Conservation (phyloP, 1,140 invertebrate species). For the Mylabris phalerata region DNA sequence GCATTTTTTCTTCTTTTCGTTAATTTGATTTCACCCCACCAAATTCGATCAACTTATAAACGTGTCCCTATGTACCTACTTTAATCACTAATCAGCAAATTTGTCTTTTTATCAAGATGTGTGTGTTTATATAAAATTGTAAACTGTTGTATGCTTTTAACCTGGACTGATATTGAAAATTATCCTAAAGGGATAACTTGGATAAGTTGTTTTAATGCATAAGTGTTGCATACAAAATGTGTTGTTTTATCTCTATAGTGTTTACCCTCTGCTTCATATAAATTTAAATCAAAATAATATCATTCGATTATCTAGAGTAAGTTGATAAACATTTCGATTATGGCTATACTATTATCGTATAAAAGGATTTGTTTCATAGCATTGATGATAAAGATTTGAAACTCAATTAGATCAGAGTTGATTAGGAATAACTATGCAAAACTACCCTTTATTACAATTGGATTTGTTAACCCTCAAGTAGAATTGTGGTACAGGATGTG, state of each 20-base stretch:
- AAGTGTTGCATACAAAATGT: background rate
- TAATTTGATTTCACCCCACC: conserved; percentile 6
- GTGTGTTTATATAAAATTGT: too few relatives aligned
- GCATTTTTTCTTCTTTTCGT: conserved; percentile 3
- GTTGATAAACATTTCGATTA: conserved; percentile 27
- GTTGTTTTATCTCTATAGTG: conserved; percentile 1
- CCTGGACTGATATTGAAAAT: background rate
- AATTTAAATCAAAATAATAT: conserved; percentile 28
- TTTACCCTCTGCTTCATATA: conserved; percentile 9
- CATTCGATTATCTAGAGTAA: conserved; percentile 24
- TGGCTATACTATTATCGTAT: conserved; percentile 7
- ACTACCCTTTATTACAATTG: too few relatives aligned
- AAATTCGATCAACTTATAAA: conserved; percentile 10
- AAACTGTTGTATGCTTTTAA: too few relatives aligned
- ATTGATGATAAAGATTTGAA: conserved; percentile 17
- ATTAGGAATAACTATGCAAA: too few relatives aligned
- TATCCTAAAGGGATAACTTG: background rate
- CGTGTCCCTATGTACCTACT: too few relatives aligned
- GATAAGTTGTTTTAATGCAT: background rate
- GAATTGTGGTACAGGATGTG: too few relatives aligned
- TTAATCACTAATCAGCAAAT: background rate
- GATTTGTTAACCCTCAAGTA: too few relatives aligned
- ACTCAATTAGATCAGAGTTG: background rate
- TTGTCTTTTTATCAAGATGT: background rate
- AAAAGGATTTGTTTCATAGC: conserved; percentile 22